Base-by-base conservation (phyloP, 35 echinoderm and acorn worm species). In the Holothuria glaberrima region DNA sequence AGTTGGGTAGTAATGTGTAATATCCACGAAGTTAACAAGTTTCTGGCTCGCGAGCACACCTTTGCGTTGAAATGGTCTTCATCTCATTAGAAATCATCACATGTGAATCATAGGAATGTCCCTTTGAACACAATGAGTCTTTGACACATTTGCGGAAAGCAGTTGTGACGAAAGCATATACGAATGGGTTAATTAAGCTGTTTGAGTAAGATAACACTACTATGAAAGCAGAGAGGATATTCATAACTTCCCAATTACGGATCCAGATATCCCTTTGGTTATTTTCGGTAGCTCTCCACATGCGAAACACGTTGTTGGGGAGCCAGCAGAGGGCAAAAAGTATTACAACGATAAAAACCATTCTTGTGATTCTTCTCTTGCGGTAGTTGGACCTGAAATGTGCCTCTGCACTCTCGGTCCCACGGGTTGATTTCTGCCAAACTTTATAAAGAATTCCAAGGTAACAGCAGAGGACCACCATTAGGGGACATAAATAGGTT, bases 281-380 rank as follows among this genome's bases (percentile, higher is more conserved):
- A 58, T 5, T 31, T 30, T 84, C 80, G 27, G 32, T 63, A 26
- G 68, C 71, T 18, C 57, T 64, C 83, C 83, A 87, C 46, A 86
- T 65, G 5, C 59, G 54, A 36, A 64, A 24, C 13, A 64, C 56
- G 26, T 92, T 83, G 30, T 30, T 25, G 17, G 91, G 91, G 27
- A 72, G 59, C 91, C 91, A 92, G 24, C 91, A 92, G 74, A 90
- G 30, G 13, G 88, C 88, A 67, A 90, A 90, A 57, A 90, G 21
- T 13, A 90, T 46, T 0, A 90, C 88, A 31, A 90, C 74, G 19
- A 78, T 81, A 28, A 90, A 90, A 17, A 90, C 88, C 88, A 90
- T 90, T 56, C 88, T 52, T 20, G 88, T 90, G 12, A 90, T 78
- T 28, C 71, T 36, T n/a, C 88, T 41, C 59, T 78, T 90, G 13